Base-by-base conservation (phyloP, 1,140 invertebrate species). In the Drosophila orosa region DNA sequence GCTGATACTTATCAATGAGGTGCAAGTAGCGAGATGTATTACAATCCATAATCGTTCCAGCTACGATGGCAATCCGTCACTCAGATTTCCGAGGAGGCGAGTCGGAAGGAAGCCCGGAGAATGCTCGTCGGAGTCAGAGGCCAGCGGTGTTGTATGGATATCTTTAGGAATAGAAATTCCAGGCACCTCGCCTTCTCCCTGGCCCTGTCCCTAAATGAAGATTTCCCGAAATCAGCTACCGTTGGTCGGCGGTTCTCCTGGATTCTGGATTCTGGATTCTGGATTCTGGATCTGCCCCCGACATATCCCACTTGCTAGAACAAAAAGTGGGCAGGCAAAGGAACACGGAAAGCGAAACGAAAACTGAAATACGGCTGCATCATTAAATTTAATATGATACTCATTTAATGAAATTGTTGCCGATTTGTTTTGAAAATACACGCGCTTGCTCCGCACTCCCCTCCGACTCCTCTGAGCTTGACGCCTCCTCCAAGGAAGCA, bases 331-430 rank as follows among this genome's bases (percentile, higher is more conserved):
- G 31, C 31, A 39, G 74, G 35, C 54, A 65, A 75, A 48, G 50
- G 29, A 74, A 59, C 45, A 73, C 68, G 37, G 58, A 75, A 86
- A 82, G 68, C 89, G 75, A 72, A 91, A 82, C 81, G 84, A 90
- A 90, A 91, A 91, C 90, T 92, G 89, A 92, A 92, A 92, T 92
- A 92, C 91, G 90, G 91, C 90, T 92, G 86, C 90, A 90, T 91
- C 91, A 92, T 92, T 92, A 92, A 92, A 92, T 92, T 92, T 92
- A 92, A 92, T 92, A 92, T 92, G 89, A 90, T 86, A 89, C 91
- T 90, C 91, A 92, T 92, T 92, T 92, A 92, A 91, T 91, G 86
- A 91, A 92, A 92, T 91, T 91, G 91, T 89, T 92, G 91, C 87
- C 91, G 91, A 92, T 92, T 92, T 92, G 89, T 92, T 92, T 92